These are phyloP conservation scores for Rosalia funebris DNA, from an alignment of 2,888 invertebrate species.

Conservation along the genomic window DNA sequence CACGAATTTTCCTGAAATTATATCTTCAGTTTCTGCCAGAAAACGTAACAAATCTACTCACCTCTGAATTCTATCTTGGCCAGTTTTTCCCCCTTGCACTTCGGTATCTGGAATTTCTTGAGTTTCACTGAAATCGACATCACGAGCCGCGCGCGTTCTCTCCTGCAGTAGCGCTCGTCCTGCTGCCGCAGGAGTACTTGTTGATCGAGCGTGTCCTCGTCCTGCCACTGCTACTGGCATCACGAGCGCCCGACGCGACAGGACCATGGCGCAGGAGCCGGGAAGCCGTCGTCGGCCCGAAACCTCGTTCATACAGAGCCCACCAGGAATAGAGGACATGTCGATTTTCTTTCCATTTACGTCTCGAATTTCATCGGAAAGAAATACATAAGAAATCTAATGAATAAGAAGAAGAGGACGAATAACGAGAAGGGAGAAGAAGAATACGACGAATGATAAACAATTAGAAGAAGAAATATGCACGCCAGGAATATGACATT, in stretches of 20 bases:
- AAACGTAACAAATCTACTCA: slow-evolving; percentile 69
- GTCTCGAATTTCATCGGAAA: no score
- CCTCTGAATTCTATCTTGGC: slow-evolving; percentile 81
- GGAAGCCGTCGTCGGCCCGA: background rate
- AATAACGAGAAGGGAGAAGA: no score
- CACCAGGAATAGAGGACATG: no score
- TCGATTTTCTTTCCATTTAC: no score
- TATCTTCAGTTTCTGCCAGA: no score
- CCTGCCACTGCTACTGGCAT: slow-evolving; percentile 48
- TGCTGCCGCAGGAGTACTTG: slow-evolving; percentile 54
- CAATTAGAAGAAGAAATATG: no score
- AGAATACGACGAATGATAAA: no score
- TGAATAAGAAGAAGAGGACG: no score
- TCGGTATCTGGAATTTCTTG: slow-evolving; percentile 75
- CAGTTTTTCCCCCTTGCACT: slow-evolving; percentile 74
- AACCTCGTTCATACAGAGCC: no score
- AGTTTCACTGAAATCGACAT: slow-evolving; percentile 78
- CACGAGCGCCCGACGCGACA: slow-evolving; percentile 47
- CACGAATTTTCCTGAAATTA: no score
- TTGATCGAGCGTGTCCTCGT: slow-evolving; percentile 52
- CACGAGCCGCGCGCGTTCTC: slow-evolving; percentile 38
- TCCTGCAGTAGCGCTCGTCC: slow-evolving; percentile 36
- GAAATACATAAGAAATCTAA: no score
- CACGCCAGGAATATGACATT: no score
- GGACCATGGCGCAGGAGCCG: slow-evolving; percentile 43